Evolutionary conservation across 2,888 invertebrate species (phyloP).

Genomic region (Andrena hattorfiana): DNA sequence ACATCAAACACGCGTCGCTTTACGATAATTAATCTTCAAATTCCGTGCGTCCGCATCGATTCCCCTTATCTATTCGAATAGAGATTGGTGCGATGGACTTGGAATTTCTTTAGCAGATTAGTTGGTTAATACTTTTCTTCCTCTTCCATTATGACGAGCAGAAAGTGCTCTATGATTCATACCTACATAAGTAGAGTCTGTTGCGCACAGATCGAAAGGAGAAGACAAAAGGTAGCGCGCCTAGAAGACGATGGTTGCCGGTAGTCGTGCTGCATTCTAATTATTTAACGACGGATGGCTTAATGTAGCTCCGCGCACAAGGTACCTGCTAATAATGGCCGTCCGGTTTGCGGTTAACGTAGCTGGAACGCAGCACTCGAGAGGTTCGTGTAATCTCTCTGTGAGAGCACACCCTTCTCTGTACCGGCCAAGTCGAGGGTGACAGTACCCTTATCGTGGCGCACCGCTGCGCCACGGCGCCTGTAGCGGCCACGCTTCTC

Average conservation of each 20-base stretch:
- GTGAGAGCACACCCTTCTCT: conserved; percentile 78
- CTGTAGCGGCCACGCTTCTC: conserved; percentile 9
- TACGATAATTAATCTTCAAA: conserved; percentile 82
- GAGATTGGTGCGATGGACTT: conserved; percentile 67
- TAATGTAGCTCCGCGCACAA: conserved; percentile 66
- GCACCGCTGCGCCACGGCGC: not conserved
- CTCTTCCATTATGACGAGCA: no score
- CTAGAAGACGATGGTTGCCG: conserved; percentile 44
- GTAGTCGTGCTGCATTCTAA: conserved; percentile 72
- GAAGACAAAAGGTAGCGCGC: conserved; percentile 35
- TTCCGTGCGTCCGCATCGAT: conserved; percentile 53
- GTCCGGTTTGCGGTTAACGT: conserved; percentile 82
- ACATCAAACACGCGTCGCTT: conserved; percentile 82
- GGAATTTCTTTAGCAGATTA: not conserved
- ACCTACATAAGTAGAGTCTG: not conserved
- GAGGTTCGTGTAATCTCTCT: conserved; percentile 82
- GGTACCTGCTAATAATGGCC: conserved; percentile 81
- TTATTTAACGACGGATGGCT: conserved; percentile 76
- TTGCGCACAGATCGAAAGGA: not conserved
- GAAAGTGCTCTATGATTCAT: no score
- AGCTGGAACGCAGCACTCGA: conserved; percentile 74
- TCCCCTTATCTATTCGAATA: conserved; percentile 60
- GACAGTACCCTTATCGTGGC: conserved; percentile 71
- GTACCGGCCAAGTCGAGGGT: conserved; percentile 76
- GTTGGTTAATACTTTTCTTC: no score